Evolutionary conservation across 2,113 vertebrate genomes (phyloP).

Genomic region (Centropus unirufus): DNA sequence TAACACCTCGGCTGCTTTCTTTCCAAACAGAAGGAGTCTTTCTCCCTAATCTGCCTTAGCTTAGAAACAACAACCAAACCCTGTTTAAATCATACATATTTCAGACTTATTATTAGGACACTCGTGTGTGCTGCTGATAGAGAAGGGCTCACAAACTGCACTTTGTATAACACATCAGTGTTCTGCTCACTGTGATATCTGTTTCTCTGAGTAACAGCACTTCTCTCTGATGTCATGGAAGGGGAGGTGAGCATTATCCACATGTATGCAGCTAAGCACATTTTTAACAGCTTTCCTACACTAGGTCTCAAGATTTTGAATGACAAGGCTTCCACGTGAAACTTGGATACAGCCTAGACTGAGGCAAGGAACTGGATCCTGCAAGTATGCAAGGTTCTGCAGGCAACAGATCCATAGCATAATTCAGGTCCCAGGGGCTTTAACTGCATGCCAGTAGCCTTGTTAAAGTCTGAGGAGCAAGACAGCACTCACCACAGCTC

Average conservation of each 20-base stretch:
- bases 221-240: neutral
- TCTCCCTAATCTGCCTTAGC: neutral
- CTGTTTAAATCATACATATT: neutral
- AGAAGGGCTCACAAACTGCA: neutral
- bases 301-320: neutral
- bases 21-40: neutral
- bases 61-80: neutral
- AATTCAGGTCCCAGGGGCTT: neutral
- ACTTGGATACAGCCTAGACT: neutral
- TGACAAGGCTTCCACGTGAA: neutral
- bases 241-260: neutral
- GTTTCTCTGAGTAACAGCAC: neutral
- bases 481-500: neutral
- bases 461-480: neutral
- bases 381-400: neutral
- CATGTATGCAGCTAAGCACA: neutral
- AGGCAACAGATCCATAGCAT: neutral
- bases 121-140: neutral
- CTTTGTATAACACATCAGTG: neutral
- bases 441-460: neutral
- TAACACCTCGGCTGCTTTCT: constrained; percentile 1
- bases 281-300: constrained; percentile 1
- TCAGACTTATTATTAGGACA: neutral
- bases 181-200: neutral
- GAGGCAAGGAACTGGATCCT: neutral